Evolutionary conservation across 2,113 vertebrate genomes (phyloP).

Genomic region (Spermophilus dauricus): DNA sequence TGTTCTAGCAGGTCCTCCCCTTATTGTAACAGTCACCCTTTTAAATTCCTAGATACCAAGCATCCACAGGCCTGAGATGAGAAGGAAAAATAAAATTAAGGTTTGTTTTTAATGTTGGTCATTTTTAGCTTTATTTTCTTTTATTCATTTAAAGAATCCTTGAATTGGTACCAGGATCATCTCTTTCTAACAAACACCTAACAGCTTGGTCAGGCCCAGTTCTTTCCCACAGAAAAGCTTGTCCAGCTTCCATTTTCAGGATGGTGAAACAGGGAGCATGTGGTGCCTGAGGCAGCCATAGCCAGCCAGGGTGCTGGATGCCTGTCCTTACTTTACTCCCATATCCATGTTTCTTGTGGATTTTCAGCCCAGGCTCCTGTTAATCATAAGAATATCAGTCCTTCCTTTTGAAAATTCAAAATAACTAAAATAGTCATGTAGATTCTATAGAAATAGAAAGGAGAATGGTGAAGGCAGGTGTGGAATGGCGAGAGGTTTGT

Average conservation of each 20-base stretch:
- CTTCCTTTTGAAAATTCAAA: neutral
- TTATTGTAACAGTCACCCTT: no score
- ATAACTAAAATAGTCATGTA: neutral
- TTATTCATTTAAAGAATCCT: no score
- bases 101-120: neutral
- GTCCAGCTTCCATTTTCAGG: neutral
- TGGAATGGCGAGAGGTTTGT: no score
- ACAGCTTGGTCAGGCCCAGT: neutral
- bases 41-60: neutral
- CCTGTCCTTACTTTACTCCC: neutral
- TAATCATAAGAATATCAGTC: neutral
- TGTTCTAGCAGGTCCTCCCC: fast-evolving
- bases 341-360: fast-evolving
- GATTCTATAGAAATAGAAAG: no score
- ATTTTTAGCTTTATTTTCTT: constrained; percentile 14
- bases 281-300: neutral
- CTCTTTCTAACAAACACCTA: no score
- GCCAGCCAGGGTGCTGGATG: fast-evolving
- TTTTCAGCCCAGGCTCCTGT: neutral
- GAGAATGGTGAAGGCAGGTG: neutral
- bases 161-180: neutral
- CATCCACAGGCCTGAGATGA: neutral
- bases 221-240: neutral
- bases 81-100: constrained; percentile 11
- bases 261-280: neutral